Evolutionary conservation across 2,888 invertebrate species (phyloP), one percentile per base, ranked within the genome.

Genomic region (Mythimna vitellina): DNA sequence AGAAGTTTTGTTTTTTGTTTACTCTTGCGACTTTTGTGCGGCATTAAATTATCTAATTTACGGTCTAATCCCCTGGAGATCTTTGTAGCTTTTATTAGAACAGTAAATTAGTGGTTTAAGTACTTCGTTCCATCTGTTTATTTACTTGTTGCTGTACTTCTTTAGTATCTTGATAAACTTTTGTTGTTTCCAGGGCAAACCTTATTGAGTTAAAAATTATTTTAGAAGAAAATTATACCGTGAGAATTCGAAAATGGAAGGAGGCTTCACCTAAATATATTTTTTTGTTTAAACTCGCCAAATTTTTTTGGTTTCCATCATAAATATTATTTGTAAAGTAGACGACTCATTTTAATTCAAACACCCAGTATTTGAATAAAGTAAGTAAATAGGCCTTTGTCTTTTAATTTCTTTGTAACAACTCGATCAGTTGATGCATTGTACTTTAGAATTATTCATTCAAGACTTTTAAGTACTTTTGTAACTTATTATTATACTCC

Each of bases 21-120:
- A 78, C 70, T 69, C 54, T 66, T 69, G 70, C 53, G 69, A 49
- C 63, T 67, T 68, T 73, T 70, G 69, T 74, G 70, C 14, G 68
- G 51, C 53, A 58, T 65, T 84, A 70, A 80, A 77, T 80, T 82
- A 75, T 78, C 78, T 71, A 75, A 78, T 74, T 85, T 73, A 73
- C 64, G 64, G 65, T 53, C 76, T 77, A 62, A 80, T 71, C 63
- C 70, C 51, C 32, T 51, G 62, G 58, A 65, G 67, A 79, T 70
- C 66, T 73, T 78, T 62, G 73, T 64, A 63, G 63, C 62, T 68
- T 68, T 67, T 82, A 76, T 68, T 70, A 78, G 51, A 56, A 64
- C 60, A 60, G 65, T 70, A 63, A 78, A 76, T 76, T 68, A 22
- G 60, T 46, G 58, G 63, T 57, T 60, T 64, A 66, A 73, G 65